phyloP scores from a whole-genome alignment of 2,797 vertebrate species.

The Pipistrellus pipistrellus region DNA sequence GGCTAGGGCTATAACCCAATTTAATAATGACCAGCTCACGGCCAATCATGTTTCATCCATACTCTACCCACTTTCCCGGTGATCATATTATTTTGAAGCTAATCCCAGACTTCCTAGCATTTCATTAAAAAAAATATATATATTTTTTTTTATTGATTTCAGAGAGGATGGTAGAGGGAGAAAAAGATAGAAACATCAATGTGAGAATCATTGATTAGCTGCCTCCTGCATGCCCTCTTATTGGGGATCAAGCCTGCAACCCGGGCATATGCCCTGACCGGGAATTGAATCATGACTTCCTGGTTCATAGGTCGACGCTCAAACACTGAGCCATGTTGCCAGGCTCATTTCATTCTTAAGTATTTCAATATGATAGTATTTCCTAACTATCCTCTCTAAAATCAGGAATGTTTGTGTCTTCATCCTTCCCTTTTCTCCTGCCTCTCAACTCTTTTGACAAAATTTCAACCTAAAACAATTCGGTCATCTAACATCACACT shows the following conservation, averaged over 20 bases:
- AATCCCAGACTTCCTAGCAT: background rate
- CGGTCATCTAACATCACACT: background rate
- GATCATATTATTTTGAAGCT: conserved; percentile 5
- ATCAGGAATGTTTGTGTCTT: background rate
- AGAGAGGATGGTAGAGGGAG: too few relatives aligned
- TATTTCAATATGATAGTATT: background rate
- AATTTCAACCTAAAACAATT: conserved; percentile 37
- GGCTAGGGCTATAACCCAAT: background rate
- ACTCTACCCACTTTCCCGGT: background rate
- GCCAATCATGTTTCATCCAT: background rate
- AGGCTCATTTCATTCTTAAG: background rate
- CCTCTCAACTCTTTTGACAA: conserved; percentile 5
- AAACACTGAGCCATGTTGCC: too few relatives aligned
- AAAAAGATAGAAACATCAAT: too few relatives aligned
- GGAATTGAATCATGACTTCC: too few relatives aligned
- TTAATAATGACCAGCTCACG: conserved; percentile 24
- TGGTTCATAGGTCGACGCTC: too few relatives aligned
- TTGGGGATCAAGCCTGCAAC: too few relatives aligned
- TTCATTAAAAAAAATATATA: background rate
- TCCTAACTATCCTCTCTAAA: background rate
- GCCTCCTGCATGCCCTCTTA: too few relatives aligned
- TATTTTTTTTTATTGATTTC: too few relatives aligned
- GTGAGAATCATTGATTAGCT: too few relatives aligned
- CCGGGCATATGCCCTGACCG: too few relatives aligned
- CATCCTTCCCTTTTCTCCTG: background rate